These are phyloP conservation scores for Ceratina australensis DNA, from an alignment of 1,140 invertebrate species.

Conservation along the genomic window DNA sequence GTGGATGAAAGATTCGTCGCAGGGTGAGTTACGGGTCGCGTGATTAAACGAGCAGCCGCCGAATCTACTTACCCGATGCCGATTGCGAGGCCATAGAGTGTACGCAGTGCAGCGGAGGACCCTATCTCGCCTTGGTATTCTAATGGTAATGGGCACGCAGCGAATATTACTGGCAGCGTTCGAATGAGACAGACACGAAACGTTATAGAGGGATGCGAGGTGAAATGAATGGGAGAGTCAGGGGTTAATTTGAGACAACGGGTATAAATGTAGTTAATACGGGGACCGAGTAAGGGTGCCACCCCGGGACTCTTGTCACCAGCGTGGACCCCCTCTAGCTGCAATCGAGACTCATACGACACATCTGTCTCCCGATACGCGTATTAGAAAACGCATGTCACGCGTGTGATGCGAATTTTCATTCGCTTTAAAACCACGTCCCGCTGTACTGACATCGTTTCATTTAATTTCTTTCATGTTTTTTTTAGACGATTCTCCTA, in stretches of 20 bases:
- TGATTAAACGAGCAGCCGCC: neutral
- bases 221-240: constrained; percentile 33
- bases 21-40: neutral
- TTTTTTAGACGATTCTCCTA: no score
- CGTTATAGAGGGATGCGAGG: constrained; percentile 31
- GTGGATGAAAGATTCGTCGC: neutral
- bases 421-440: constrained; percentile 39
- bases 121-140: constrained; percentile 24
- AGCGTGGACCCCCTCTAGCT: constrained; percentile 59
- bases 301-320: constrained; percentile 66
- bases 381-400: constrained; percentile 25
- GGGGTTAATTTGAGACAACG: constrained; percentile 44
- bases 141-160: constrained; percentile 35
- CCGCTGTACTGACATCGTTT: neutral
- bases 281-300: constrained; percentile 45
- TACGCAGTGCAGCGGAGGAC: neutral
- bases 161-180: constrained; percentile 37
- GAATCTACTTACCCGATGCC: neutral
- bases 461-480: neutral
- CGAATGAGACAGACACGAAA: constrained; percentile 26
- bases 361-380: constrained; percentile 68
- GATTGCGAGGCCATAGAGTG: constrained; percentile 1
- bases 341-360: constrained; percentile 56
- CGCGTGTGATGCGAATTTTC: constrained; percentile 23
- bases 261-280: constrained; percentile 62